These are phyloP conservation scores for Pimpla rufipes DNA, from an alignment of 2,888 invertebrate species.

Conservation along the genomic window DNA sequence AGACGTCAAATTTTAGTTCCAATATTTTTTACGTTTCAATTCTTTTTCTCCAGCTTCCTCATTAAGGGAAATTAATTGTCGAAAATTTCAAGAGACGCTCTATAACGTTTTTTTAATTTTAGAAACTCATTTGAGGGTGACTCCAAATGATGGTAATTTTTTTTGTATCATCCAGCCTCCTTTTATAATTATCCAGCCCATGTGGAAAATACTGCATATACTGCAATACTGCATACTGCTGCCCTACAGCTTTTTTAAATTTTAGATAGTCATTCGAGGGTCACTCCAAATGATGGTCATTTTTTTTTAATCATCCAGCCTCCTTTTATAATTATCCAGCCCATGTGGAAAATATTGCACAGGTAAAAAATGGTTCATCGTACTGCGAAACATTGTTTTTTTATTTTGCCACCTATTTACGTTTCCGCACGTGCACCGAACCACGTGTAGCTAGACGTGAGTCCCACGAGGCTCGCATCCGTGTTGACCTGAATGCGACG, in stretches of 20 bases:
- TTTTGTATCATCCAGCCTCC: no score
- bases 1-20: not conserved
- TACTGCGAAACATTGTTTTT: not conserved
- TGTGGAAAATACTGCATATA: not conserved
- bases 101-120: not conserved
- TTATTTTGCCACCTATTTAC: not conserved
- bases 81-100: no score
- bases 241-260: not conserved
- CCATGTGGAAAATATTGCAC: no score
- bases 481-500: constrained; percentile 3
- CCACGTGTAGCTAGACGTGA: not conserved
- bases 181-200: no score
- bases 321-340: no score
- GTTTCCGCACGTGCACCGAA: not conserved
- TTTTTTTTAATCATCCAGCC: no score
- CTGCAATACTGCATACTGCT: no score
- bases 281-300: not conserved
- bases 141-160: no score
- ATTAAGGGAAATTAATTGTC: not conserved
- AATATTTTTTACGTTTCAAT: not conserved
- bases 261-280: not conserved
- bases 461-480: not conserved
- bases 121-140: not conserved
- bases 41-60: constrained; percentile 16
- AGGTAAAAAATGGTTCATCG: not conserved